These are phyloP conservation scores for Atrichornis clamosus DNA, from an alignment of 2,113 vertebrate genomes.

Conservation along the genomic window DNA sequence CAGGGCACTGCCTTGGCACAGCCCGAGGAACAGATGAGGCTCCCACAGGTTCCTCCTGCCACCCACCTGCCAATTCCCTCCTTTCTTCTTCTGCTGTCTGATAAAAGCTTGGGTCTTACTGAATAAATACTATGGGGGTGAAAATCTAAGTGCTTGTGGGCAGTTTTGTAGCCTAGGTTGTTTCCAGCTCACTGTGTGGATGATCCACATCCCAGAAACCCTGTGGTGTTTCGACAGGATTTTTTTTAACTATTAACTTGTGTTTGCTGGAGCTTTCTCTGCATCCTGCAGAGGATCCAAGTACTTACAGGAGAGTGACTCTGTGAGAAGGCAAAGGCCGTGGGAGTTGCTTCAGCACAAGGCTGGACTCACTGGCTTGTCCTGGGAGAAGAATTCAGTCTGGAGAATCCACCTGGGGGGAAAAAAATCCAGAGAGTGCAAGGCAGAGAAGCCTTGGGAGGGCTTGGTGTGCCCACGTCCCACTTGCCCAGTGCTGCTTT, in stretches of 20 bases:
- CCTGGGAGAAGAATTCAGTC: neutral
- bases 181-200: neutral
- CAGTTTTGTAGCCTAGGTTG: neutral
- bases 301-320: rapidly evolving
- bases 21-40: neutral
- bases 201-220: neutral
- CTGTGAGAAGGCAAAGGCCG: neutral
- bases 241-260: neutral
- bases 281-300: neutral
- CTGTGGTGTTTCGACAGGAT: rapidly evolving
- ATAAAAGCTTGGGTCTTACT: neutral
- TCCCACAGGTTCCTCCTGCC: neutral
- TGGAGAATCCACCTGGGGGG: neutral
- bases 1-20: neutral
- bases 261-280: neutral
- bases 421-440: neutral
- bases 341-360: neutral
- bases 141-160: rapidly evolving
- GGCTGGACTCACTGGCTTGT: neutral
- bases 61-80: neutral
- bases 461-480: rapidly evolving
- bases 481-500: neutral
- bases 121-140: neutral
- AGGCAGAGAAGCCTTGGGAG: neutral
- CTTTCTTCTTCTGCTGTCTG: neutral